Evolutionary conservation across 2,113 vertebrate species (phyloP).

Genomic region (Zootoca vivipara): DNA sequence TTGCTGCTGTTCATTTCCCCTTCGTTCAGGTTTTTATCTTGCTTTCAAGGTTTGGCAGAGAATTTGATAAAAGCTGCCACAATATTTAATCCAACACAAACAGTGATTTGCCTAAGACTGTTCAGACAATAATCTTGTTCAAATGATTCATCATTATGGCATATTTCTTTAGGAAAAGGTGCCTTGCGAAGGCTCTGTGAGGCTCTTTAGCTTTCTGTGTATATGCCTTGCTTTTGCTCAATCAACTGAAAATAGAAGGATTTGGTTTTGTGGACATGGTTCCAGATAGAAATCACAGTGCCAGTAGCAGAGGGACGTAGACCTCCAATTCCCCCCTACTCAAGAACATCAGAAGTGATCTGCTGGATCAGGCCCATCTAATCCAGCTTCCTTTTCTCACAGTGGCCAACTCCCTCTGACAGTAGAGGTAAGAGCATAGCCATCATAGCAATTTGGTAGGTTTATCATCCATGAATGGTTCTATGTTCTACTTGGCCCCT

Average conservation of each 20-base stretch:
- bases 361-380: too few relatives aligned
- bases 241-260: background rate
- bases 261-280: background rate
- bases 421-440: too few relatives aligned
- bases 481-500: too few relatives aligned
- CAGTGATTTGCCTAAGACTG: background rate
- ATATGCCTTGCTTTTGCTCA: background rate
- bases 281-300: background rate
- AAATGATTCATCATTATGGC: background rate
- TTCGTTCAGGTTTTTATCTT: background rate
- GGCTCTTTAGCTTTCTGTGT: background rate
- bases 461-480: too few relatives aligned
- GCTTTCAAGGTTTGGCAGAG: conserved; percentile 28
- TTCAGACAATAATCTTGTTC: background rate
- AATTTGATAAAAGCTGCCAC: conserved; percentile 6
- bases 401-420: too few relatives aligned
- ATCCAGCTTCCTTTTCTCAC: too few relatives aligned
- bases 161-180: background rate
- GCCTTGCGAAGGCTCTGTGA: background rate
- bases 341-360: too few relatives aligned
- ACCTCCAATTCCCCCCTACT: too few relatives aligned
- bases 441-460: too few relatives aligned
- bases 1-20: background rate
- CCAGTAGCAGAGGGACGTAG: background rate
- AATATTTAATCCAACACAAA: background rate